phyloP scores from a whole-genome alignment of 2,888 invertebrate genomes.

The Willowsia nigromaculata region DNA sequence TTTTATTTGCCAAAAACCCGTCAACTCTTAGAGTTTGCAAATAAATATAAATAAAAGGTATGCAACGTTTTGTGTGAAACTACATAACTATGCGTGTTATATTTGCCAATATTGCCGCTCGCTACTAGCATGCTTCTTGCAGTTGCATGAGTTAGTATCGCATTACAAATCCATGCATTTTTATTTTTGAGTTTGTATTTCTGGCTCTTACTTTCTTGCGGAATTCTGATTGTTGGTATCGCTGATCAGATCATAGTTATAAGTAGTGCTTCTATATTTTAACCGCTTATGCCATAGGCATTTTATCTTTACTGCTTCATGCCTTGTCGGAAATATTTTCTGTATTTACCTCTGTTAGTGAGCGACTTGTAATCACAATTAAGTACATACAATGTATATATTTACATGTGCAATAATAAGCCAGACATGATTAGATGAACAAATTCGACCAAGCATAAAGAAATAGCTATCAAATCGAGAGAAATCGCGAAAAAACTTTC shows the following conservation, averaged over 20 bases:
- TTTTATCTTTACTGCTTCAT: conserved; percentile 5
- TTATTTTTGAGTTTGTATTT: background rate
- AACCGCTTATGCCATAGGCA: conserved; percentile 30
- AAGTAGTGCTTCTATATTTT: background rate
- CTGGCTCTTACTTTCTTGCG: background rate
- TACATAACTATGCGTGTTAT: too few species aligned
- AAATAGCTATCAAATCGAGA: conserved; percentile 47
- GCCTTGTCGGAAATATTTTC: conserved; percentile 52
- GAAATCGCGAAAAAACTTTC: conserved; percentile 60
- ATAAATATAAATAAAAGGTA: too few species aligned
- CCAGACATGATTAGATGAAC: conserved; percentile 61
- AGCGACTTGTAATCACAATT: conserved; percentile 56
- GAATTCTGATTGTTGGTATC: background rate
- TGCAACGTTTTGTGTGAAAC: too few species aligned
- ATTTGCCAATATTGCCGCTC: too few species aligned
- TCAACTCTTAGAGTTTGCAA: too few species aligned
- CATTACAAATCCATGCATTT: background rate
- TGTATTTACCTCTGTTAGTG: conserved; percentile 13
- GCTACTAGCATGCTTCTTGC: too few species aligned
- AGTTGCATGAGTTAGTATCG: background rate
- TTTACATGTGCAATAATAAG: conserved; percentile 34
- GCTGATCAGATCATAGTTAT: conserved; percentile 2
- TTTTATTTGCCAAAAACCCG: too few species aligned
- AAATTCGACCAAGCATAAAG: conserved; percentile 56
- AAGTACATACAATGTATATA: background rate